Base-by-base conservation (phyloP, 2,888 invertebrate genomes). In the Tethea ocularis region DNA sequence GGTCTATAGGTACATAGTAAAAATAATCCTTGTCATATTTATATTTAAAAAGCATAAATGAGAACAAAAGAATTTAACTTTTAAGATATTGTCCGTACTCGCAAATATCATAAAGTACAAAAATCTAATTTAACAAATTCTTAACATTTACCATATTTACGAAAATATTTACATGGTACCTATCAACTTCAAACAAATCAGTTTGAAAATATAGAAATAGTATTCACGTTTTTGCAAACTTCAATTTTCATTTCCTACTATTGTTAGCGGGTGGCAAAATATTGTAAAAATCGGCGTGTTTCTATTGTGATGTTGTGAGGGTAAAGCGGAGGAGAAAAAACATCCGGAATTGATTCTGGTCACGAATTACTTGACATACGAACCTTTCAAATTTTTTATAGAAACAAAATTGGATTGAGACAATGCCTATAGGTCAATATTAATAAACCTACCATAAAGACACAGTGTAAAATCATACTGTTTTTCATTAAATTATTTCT, bases 261-360 rank as follows among this genome's bases (percentile, higher is more conserved):
- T 72, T 70, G 61, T 67, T 56, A 68, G 66, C 62, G 68, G 59
- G 36, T 56, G 59, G 60, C 64, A 61, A 57, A 67, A 58, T 64
- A 62, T 65, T 65, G 62, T 67, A 61, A 68, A 64, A 67, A 64
- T 64, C 68, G 63, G 58, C 46, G 61, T 66, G 60, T 67, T 67
- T 66, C 67, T 65, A 65, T 72, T 67, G 64, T 73, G 62, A 66
- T 58, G 57, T 58, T 60, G 56, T 62, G 59, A 38, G 61, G 59
- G 33, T 46, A 62, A 58, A 54, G 51, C 53, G 57, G 64, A 60
- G 64, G 64, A 69, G 70, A 63, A 59, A 53, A n/a, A 56, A 60
- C 63, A 72, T 71, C 73, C 73, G 64, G 63, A 63, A 72, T 68
- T 71, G 67, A 64, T 73, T 72, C 71, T 72, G 63, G 68, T 57